Conservation (phyloP, 2,888 invertebrate genomes). For the Sialis lutaria region DNA sequence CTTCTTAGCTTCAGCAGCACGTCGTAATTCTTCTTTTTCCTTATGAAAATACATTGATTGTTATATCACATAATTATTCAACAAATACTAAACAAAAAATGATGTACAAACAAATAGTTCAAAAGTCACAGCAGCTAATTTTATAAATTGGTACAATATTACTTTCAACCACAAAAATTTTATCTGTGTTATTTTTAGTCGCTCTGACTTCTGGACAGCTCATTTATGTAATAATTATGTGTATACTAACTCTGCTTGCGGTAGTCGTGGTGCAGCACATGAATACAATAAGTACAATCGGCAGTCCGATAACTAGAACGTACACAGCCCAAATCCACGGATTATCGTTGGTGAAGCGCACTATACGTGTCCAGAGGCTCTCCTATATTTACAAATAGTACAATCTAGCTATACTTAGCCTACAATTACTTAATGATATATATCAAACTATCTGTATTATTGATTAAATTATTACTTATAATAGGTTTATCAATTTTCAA, state of each 20-base stretch:
- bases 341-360: constrained; percentile 62
- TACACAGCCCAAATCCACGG: constrained; percentile 86
- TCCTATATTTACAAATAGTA: constrained; percentile 37
- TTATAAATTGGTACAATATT: neutral
- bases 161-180: neutral
- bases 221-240: no score
- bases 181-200: neutral
- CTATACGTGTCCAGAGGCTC: constrained; percentile 55
- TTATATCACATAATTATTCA: neutral
- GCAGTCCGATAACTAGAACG: constrained; percentile 57
- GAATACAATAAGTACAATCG: constrained; percentile 64
- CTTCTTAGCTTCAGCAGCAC: constrained; percentile 44
- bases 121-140: neutral
- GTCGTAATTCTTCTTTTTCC: constrained; percentile 28
- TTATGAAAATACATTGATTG: constrained; percentile 9
- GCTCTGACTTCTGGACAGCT: no score
- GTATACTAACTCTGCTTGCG: neutral
- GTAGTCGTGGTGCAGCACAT: constrained; percentile 49
- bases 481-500: no score
- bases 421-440: no score
- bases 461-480: neutral
- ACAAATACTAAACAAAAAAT: neutral
- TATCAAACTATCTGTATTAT: neutral
- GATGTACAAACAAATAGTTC: neutral
- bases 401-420: no score